Conservation (phyloP, 2,113 vertebrate species). For the Syrmaticus mikado region DNA sequence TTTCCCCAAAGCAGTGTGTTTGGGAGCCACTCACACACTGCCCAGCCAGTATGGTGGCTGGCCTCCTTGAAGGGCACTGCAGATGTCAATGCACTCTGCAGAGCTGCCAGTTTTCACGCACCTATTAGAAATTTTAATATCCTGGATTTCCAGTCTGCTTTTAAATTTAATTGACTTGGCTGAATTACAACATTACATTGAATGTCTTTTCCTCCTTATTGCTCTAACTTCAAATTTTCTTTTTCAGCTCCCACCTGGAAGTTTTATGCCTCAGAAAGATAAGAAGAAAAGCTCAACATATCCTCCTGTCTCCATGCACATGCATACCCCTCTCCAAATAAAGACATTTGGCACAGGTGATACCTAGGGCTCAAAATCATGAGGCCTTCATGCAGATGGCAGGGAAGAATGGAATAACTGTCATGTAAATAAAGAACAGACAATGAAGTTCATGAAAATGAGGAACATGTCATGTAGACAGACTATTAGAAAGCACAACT, state of each 20-base stretch:
- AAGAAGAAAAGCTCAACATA: background rate
- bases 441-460: background rate
- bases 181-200: constrained; percentile 3
- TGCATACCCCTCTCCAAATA: background rate
- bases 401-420: background rate
- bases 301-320: background rate
- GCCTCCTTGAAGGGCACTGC: background rate
- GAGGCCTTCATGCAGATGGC: background rate
- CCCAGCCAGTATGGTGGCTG: accelerated
- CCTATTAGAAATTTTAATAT: background rate
- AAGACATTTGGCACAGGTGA: background rate
- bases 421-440: background rate
- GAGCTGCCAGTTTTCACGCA: background rate
- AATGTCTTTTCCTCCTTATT: background rate
- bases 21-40: accelerated
- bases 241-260: background rate
- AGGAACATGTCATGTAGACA: background rate
- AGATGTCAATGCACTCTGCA: background rate
- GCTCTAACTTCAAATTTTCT: background rate
- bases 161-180: background rate
- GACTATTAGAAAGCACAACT: background rate
- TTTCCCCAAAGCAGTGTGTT: background rate
- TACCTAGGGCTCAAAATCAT: background rate
- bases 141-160: background rate
- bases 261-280: constrained; percentile 3